Evolutionary conservation across 2,888 invertebrate genomes (phyloP).

Genomic region (Chaitophorus viminalis): DNA sequence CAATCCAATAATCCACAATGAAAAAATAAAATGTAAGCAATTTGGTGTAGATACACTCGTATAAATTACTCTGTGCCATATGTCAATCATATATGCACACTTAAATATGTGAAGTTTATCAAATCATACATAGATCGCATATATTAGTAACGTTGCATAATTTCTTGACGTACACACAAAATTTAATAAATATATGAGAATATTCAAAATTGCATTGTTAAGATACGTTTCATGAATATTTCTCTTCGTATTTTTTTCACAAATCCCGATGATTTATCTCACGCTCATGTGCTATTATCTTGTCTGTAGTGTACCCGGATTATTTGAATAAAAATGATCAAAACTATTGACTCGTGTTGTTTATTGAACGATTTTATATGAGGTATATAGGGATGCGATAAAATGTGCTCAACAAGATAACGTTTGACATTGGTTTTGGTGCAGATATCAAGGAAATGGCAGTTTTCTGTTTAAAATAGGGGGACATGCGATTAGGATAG

Average conservation of each 20-base stretch:
- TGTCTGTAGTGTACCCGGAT: background rate
- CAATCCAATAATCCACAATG: too few species aligned
- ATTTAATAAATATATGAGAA: background rate
- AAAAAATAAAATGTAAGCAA: too few species aligned
- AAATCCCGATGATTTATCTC: background rate
- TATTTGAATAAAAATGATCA: slow-evolving; percentile 14
- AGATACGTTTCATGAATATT: background rate
- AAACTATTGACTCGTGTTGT: slow-evolving; percentile 17
- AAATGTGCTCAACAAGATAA: slow-evolving; percentile 21
- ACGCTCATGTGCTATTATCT: slow-evolving; percentile 3
- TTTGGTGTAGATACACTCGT: background rate
- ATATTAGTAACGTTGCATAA: too few species aligned
- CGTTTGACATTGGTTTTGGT: slow-evolving; percentile 3
- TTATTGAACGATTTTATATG: background rate
- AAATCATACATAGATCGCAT: too few species aligned
- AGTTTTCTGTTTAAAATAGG: background rate
- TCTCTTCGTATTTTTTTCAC: background rate
- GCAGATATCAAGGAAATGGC: background rate
- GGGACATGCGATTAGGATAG: background rate
- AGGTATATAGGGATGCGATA: background rate
- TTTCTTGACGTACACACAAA: too few species aligned
- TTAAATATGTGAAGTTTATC: background rate
- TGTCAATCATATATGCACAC: background rate
- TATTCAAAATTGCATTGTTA: background rate
- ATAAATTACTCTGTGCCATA: background rate